Base-by-base conservation (phyloP, 2,797 vertebrate genomes). In the Luscinia luscinia region DNA sequence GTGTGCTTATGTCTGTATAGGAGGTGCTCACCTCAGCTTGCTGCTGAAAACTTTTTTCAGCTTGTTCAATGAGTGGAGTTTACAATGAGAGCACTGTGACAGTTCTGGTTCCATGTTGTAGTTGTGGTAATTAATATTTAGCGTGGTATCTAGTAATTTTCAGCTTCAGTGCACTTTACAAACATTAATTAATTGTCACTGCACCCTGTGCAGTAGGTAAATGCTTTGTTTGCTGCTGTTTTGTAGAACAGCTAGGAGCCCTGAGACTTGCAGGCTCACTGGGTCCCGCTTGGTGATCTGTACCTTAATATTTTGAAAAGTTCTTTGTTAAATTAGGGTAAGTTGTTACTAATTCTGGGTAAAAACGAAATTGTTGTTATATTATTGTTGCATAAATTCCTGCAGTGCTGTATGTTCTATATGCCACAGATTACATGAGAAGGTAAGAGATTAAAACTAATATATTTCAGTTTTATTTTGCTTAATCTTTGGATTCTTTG, bases 51-150 rank as follows among this genome's bases (percentile, higher is more conserved):
- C 76, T 84, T 84, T 32, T 52, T 40, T 59, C 51, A n/a, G 40
- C 62, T 94, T 90, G 74, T 83, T 91, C 55, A 59, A 0, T 9
- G 74, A 66, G 54, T 5, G 4, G 9, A 67, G 73, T 67, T 89
- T 45, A 86, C 94, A 84, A 8, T 22, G 46, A 79, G 85, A 91
- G 61, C 43, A 3, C 59, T 81, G 3, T 61, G 84, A 88, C 89
- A 90, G 90, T 66, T 93, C 63, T 84, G 83, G 59, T 88, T 57
- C 83, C 2, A 1, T 75, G 40, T 76, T 79, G 62, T 91, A 79
- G 89, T 79, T 2, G 13, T 84, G 76, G 80, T 97, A 94, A 96
- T 96, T 97, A 96, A 94, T 96, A 96, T 95, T 96, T 97, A 95
- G 85, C 24, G 12, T 36, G 28, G 51, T 96, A 91, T 96, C 94